A percentile compares a stretch with the other conserved stretches of the same genome.
Conservation (phyloP, 2,888 invertebrate species). For the Neoscelio sp. region DNA sequence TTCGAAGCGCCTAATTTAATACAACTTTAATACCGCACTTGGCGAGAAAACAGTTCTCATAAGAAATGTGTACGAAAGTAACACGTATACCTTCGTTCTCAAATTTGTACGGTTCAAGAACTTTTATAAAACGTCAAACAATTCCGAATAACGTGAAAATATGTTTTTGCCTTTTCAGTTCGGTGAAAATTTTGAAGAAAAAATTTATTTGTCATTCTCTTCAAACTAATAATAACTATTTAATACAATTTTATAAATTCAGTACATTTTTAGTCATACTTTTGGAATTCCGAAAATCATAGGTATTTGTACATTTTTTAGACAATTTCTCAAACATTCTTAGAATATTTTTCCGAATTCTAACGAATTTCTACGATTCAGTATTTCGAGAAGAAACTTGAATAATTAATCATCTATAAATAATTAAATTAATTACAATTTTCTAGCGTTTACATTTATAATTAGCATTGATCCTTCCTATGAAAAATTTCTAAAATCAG, state of each 20-base stretch:
- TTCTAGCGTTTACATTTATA: constrained; percentile 41
- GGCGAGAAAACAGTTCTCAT: neutral
- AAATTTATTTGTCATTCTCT: no score
- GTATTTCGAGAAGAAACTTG: constrained; percentile 13
- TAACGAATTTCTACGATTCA: constrained; percentile 29
- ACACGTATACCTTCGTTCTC: constrained; percentile 8
- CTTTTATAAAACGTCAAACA: no score
- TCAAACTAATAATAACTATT: constrained; percentile 1
- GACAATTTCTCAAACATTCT: no score
- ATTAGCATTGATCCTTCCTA: constrained; percentile 42
- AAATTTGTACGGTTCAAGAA: no score
- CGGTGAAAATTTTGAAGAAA: no score
- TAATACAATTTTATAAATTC: constrained; percentile 4
- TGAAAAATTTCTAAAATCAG: constrained; percentile 9
- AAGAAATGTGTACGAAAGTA: neutral
- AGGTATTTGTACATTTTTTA: no score
- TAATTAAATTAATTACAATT: neutral
- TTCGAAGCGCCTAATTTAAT: constrained; percentile 69
- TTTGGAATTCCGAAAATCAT: no score
- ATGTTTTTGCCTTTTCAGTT: constrained; percentile 5
- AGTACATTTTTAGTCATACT: no score
- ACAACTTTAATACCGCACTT: constrained; percentile 13
- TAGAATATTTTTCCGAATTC: no score
- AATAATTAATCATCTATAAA: constrained; percentile 3
- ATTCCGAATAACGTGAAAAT: no score